These are phyloP conservation scores for Muscicapa comitata DNA, from an alignment of 2,797 vertebrate species.

Conservation along the genomic window DNA sequence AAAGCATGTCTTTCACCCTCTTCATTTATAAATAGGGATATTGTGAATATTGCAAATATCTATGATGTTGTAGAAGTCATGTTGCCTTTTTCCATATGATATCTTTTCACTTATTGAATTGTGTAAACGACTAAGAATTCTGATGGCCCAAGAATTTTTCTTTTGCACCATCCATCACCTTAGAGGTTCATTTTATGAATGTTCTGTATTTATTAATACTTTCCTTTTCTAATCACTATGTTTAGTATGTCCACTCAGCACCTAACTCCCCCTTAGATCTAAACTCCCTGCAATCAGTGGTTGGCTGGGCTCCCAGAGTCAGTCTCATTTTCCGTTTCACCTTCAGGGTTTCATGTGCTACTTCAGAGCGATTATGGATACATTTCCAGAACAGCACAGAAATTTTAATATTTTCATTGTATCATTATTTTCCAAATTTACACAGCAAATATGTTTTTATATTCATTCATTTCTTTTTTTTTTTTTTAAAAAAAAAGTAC, in stretches of 20 bases:
- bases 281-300: slow-evolving; percentile 30
- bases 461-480: not conserved
- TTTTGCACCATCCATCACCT: not conserved
- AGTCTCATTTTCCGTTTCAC: slow-evolving; percentile 37
- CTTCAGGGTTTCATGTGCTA: not conserved
- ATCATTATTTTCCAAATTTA: not conserved
- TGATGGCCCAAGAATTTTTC: not conserved
- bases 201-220: slow-evolving; percentile 53
- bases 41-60: slow-evolving; percentile 11
- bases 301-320: slow-evolving; percentile 51
- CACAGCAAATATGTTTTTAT: not conserved
- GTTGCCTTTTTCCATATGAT: not conserved
- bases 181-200: not conserved
- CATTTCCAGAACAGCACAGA: not conserved
- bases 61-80: not conserved
- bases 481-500: not conserved
- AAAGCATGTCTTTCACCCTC: slow-evolving; percentile 4
- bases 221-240: slow-evolving; percentile 57
- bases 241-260: slow-evolving; percentile 47
- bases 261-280: slow-evolving; percentile 27
- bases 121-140: not conserved
- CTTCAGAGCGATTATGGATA: not conserved
- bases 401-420: slow-evolving; percentile 11
- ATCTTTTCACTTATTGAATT: not conserved
- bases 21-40: slow-evolving; percentile 24